Base-by-base conservation (phyloP, 1,140 invertebrate species). In the Drosophila punjabiensis region DNA sequence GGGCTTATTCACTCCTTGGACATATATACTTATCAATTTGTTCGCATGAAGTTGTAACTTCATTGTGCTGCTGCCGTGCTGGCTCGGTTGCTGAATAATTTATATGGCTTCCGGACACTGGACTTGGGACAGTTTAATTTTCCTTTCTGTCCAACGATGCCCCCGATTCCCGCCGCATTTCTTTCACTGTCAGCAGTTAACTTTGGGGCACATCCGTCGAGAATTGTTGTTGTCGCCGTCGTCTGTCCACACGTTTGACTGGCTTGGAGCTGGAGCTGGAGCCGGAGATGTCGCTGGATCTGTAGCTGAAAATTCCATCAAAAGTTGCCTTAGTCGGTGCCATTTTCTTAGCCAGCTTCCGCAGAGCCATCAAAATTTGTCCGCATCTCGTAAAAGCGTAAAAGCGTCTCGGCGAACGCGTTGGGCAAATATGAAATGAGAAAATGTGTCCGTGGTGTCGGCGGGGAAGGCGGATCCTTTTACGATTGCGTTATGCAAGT, bases 321-420 rank as follows among this genome's bases (percentile, higher is more conserved):
- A 82, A 79, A 87, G 69, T 82, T 82, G 79, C 66, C 32, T 43
- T 20, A 16, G 10, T 53, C 61, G 52, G 35, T 45, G 77, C 55
- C 70, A 64, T 53, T 62, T 67, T 80, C 32, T 33, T 30, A 5
- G 48, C 39, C 67, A 56, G 47, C 69, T 59, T 81, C 82, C 52
- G 67, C 75, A 68, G 63, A 81, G 59, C 67, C 80, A 88, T 88
- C 83, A 86, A 86, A 87, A 79, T 87, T 88, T 80, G 84, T 76
- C 80, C 80, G 80, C 84, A 88, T 80, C 80, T 83, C 84, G 76
- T 87, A 88, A 87, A 85, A 75, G 74, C 24, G 24, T 24, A 24
- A 24, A 24, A 24, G 24, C n/a, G n/a, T n/a, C n/a, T n/a, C 62
- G n/a, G 30, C 30, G 0, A 53, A 53, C 16, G 50, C 50, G 10